These are phyloP conservation scores for Bettongia penicillata DNA, from an alignment of 2,113 vertebrate genomes.

Conservation along the genomic window DNA sequence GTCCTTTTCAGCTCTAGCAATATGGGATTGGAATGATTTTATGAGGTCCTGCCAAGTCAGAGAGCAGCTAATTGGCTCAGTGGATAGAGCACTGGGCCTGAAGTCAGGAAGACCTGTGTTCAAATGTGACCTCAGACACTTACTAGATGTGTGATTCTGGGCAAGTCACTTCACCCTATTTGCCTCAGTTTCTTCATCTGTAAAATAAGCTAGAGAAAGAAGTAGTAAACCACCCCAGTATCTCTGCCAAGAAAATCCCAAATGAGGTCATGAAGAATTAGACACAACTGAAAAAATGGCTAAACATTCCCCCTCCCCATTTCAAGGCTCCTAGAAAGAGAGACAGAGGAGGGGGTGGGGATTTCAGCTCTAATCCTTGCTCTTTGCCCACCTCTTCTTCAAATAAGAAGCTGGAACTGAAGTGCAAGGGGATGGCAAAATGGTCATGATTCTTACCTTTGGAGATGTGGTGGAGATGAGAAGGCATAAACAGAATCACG, in stretches of 20 bases:
- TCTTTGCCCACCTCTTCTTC: slow-evolving; percentile 51
- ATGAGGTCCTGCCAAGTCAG: too few species aligned
- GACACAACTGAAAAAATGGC: background rate
- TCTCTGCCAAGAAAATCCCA: background rate
- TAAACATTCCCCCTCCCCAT: slow-evolving; percentile 1
- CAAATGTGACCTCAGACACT: too few species aligned
- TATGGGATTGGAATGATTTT: too few species aligned
- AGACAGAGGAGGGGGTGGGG: slow-evolving; percentile 26
- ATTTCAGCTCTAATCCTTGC: slow-evolving; percentile 57
- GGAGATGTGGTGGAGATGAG: too few species aligned
- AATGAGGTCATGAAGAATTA: background rate
- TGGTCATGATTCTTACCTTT: too few species aligned
- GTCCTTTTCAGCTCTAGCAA: too few species aligned
- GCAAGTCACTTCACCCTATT: background rate
- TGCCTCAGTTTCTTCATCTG: background rate
- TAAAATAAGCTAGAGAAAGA: background rate
- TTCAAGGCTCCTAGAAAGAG: slow-evolving; percentile 53
- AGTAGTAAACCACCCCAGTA: background rate
- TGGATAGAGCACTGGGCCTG: too few species aligned
- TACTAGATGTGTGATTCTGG: background rate
- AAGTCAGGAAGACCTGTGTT: too few species aligned
- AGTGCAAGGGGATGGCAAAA: background rate
- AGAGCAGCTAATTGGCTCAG: too few species aligned
- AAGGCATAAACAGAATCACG: too few species aligned
- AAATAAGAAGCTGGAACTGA: slow-evolving; percentile 64